Evolutionary conservation across 1,140 invertebrate species (phyloP), one percentile per base, ranked within the genome.

Genomic region (Cataglyphis hispanica): DNA sequence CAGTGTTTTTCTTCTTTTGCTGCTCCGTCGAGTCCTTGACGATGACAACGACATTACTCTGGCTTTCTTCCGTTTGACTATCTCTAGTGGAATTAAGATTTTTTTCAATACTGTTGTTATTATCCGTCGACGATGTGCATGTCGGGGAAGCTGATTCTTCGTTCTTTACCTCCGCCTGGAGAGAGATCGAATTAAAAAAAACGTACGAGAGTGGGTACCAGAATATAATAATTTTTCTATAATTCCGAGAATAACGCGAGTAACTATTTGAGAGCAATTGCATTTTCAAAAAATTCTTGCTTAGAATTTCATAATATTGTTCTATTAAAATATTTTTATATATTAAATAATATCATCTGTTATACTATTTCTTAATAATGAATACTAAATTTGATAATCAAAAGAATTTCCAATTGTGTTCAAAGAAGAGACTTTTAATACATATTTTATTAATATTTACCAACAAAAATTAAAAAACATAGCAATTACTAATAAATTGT

Each of bases 101-200:
- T 86, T 94, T 95, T 64, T 95, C 91, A 25, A 89, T 91, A 76
- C 88, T 92, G 84, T 93, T 93, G 69, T 93, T 93, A 81, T 93
- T 93, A 74, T 92, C 93, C 31, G 92, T 80, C 7, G 92, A 81
- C 5, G 76, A 92, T 22, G 93, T 93, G 66, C 92, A 87, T 61
- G 56, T 13, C 7, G 37, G 7, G 5, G 93, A 91, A 76, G 91
- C 60, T 83, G 87, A 75, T 25, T 89, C 88, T 80, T 91, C 91
- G 74, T 87, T 78, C 84, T 94, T 94, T 86, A 92, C 85, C 72
- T 92, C 91, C 37, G 88, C 91, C 91, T 92, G 67, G 40, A 85
- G 84, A 92, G 86, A 93, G 66, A 93, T 91, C 60, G 83, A 91
- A 92, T 91, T 90, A 92, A 86, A 93, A 85, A 40, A 93, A 85